Evolutionary conservation across 23 tunicate species (phyloP), one percentile per base, ranked within the genome.

Genomic region (Styela plicata): DNA sequence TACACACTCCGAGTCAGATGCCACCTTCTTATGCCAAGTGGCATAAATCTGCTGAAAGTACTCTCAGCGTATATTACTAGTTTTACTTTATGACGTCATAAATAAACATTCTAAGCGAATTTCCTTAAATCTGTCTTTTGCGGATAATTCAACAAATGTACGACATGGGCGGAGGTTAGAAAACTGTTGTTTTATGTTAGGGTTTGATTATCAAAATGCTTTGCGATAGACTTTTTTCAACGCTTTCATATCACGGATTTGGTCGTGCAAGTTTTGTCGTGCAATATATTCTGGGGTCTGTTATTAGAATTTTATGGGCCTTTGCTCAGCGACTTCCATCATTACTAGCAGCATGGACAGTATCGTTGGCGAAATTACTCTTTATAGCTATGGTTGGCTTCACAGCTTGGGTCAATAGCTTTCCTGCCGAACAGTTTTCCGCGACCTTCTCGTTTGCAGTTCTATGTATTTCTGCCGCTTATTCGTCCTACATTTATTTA

Each of bases 351-450:
- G 73, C 29, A 21, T 74, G 80, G 80, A 5, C 73, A 0, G 13
- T 74, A 3, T 26, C 62, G 2, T 70, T 34, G 19, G 1, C 63
- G 2, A 36, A 30, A 34, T 20, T 74, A 61, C 63, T 83, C 29
- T 74, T 83, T 33, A 2, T 83, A 33, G n/a, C 69, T 25, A n/a
- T 83, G 63, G 80, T 83, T 2, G 87, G 80, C 0, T 83, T 83
- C 23, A 32, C 87, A 61, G 87, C 80, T 0, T 83, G 87, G 87
- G 63, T 83, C 10, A 69, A 79, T 25, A 74, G 53, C 62, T 83
- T 83, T 3, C 25, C 87, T n/a, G 87, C 34, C 63, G 69, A 22
- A 26, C 34, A 63, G 28, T 73, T 83, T 52, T 27, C 64, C 0
- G 71, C 71, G 19, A 67, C 71, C n/a, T 67, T 67, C 22, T 67